Evolutionary conservation across 2,888 invertebrate genomes (phyloP).

Genomic region (Eupeodes luniger): DNA sequence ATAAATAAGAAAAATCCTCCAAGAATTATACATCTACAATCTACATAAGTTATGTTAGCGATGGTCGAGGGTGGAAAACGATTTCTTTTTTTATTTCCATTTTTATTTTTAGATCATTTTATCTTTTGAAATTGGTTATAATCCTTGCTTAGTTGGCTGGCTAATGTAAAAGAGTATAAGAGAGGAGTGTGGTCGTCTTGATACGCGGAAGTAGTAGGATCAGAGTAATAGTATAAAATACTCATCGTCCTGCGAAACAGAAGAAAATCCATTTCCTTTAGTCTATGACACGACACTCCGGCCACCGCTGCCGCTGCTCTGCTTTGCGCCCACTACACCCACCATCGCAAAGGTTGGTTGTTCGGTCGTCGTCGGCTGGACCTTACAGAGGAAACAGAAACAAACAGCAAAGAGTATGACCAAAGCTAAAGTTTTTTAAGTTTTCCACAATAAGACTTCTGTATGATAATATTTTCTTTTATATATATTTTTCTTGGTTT

Average conservation of each 20-base stretch:
- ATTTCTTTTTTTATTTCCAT: constrained; percentile 8
- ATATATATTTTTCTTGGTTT: constrained; percentile 30
- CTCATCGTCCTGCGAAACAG: constrained; percentile 13
- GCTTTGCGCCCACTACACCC: too few species aligned
- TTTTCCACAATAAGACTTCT: constrained; percentile 43
- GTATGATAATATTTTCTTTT: constrained; percentile 53
- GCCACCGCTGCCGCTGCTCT: background rate
- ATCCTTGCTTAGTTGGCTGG: constrained; percentile 56
- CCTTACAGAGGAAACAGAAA: constrained; percentile 41
- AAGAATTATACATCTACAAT: background rate
- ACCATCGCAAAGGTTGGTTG: too few species aligned
- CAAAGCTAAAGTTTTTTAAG: constrained; percentile 43
- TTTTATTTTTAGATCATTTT: constrained; percentile 27
- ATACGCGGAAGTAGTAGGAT: background rate
- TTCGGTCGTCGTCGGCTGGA: background rate
- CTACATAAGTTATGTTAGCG: background rate
- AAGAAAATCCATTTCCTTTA: constrained; percentile 63
- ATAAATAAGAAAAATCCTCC: constrained; percentile 14
- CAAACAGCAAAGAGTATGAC: constrained; percentile 46
- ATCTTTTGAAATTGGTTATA: constrained; percentile 50
- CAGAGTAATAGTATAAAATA: constrained; percentile 34
- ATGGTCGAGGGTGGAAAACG: constrained; percentile 6
- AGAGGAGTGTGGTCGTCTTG: constrained; percentile 16
- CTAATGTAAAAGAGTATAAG: constrained; percentile 27
- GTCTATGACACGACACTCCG: background rate